These are phyloP conservation scores for Philereme transversata DNA, from an alignment of 2,888 invertebrate genomes.

Conservation along the genomic window DNA sequence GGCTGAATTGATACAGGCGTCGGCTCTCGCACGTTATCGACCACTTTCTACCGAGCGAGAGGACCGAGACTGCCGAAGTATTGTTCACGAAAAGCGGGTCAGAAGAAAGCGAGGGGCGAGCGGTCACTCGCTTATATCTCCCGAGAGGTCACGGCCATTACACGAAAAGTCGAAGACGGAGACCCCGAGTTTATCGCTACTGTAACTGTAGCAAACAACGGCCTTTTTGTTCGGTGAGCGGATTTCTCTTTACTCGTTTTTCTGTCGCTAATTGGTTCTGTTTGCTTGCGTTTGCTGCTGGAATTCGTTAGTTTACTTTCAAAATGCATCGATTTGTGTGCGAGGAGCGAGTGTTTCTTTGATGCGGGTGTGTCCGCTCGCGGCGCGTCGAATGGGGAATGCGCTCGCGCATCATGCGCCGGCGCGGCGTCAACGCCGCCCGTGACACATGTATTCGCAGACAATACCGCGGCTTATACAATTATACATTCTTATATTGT, in stretches of 20 bases:
- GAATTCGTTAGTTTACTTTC: slow-evolving; percentile 49
- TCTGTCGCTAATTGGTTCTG: slow-evolving; percentile 62
- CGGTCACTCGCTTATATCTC: slow-evolving; percentile 76
- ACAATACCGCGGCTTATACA: slow-evolving; percentile 23
- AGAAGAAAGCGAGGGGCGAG: slow-evolving; percentile 79
- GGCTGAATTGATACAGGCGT: slow-evolving; percentile 54
- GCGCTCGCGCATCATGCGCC: slow-evolving; percentile 65
- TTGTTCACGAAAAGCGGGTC: slow-evolving; percentile 83
- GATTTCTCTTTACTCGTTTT: slow-evolving; percentile 71
- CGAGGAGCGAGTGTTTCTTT: slow-evolving; percentile 26
- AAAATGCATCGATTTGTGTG: slow-evolving; percentile 44
- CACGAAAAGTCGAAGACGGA: slow-evolving; percentile 58
- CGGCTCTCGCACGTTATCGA: slow-evolving; percentile 65
- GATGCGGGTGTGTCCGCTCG: slow-evolving; percentile 33
- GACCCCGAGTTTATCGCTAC: slow-evolving; percentile 49
- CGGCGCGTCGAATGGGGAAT: slow-evolving; percentile 73
- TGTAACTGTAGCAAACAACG: slow-evolving; percentile 61
- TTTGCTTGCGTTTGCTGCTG: slow-evolving; percentile 46
- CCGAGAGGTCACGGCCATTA: slow-evolving; percentile 78
- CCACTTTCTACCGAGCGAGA: slow-evolving; percentile 75
- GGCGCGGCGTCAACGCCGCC: slow-evolving; percentile 34
- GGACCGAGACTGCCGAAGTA: slow-evolving; percentile 70
- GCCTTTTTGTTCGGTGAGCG: slow-evolving; percentile 59
- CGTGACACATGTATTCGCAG: slow-evolving; percentile 50
- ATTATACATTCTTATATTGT: slow-evolving; percentile 34